phyloP scores from a whole-genome alignment of 2,113 vertebrate species.

The Phasianus colchicus region DNA sequence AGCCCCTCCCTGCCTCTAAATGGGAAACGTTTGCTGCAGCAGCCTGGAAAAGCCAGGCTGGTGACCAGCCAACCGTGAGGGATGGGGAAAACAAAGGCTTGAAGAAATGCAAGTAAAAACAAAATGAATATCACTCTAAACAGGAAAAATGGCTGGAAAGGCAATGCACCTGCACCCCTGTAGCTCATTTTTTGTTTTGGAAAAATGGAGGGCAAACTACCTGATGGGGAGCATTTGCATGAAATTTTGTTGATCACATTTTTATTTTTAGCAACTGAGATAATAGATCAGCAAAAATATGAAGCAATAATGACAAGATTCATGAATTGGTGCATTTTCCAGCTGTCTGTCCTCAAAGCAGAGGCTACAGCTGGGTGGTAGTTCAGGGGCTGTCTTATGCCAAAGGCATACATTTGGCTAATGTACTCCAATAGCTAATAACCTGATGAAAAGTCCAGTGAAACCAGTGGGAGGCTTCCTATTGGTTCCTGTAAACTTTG shows the following conservation, averaged over 20 bases:
- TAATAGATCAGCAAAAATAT: not conserved
- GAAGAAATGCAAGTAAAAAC: not conserved
- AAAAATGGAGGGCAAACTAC: not conserved
- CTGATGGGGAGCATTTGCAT: fast-evolving
- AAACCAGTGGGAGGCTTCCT: not conserved
- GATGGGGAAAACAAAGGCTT: not conserved
- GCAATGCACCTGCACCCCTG: not conserved
- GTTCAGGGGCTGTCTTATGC: not conserved
- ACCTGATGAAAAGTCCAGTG: not conserved
- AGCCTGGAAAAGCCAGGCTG: not conserved
- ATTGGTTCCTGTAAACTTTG: not conserved
- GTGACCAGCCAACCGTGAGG: not conserved
- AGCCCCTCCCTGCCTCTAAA: constrained; percentile 21
- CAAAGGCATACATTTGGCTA: not conserved
- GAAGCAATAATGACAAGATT: not conserved
- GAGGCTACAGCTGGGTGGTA: not conserved
- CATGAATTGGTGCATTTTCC: not conserved
- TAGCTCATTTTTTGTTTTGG: not conserved
- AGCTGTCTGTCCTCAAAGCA: not conserved
- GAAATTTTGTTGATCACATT: not conserved
- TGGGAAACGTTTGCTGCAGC: not conserved
- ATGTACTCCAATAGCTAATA: fast-evolving
- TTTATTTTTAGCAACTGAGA: not conserved
- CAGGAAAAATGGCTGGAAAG: not conserved
- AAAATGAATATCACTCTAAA: not conserved